Evolutionary conservation across 2,888 invertebrate genomes (phyloP).

Genomic region (Dexiosoma caninum): DNA sequence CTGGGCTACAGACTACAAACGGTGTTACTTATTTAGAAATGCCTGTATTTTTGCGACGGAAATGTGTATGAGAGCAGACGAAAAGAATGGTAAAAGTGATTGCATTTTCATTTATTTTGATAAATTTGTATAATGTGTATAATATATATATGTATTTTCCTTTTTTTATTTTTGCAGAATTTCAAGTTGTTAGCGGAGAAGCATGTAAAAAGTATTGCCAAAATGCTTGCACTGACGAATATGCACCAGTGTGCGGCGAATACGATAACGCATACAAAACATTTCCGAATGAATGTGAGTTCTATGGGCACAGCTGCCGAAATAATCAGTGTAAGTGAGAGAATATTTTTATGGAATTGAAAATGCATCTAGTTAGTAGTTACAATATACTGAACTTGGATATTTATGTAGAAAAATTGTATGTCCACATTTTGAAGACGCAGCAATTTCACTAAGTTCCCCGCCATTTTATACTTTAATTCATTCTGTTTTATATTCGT

Average conservation of each 20-base stretch:
- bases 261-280: conserved; percentile 14
- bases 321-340: conserved; percentile 43
- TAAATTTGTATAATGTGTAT: not conserved
- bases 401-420: too few species aligned
- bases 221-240: not conserved
- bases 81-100: conserved; percentile 21
- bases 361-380: too few species aligned
- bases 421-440: too few species aligned
- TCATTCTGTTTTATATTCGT: too few species aligned
- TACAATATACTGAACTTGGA: too few species aligned
- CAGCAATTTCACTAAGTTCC: too few species aligned
- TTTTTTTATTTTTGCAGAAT: conserved; percentile 7
- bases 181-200: conserved; percentile 6
- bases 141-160: not conserved
- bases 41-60: conserved; percentile 35
- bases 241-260: conserved; percentile 42
- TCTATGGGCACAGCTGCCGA: conserved; percentile 35
- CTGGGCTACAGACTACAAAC: conserved; percentile 17
- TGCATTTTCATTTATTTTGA: not conserved
- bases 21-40: conserved; percentile 49
- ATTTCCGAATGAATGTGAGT: conserved; percentile 34
- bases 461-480: too few species aligned
- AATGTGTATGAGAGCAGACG: conserved; percentile 27
- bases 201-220: conserved; percentile 33
- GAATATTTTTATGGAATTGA: too few species aligned